These are phyloP conservation scores for Ranitomeya imitator DNA, from an alignment of 2,113 vertebrate species.

Conservation along the genomic window DNA sequence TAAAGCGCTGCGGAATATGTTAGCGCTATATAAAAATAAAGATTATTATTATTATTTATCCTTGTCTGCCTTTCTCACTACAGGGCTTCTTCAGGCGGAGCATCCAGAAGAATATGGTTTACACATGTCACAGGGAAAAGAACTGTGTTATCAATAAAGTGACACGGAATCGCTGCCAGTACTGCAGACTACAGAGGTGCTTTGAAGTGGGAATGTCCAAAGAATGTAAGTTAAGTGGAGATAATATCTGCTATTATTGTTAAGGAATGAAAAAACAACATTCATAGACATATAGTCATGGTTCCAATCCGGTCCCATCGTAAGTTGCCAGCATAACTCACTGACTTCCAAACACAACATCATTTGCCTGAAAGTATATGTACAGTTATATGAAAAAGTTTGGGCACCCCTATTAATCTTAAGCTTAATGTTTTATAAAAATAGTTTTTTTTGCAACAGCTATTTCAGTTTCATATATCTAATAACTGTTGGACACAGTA, in stretches of 20 bases:
- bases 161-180: constrained; percentile 95
- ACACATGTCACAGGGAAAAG: constrained; percentile 94
- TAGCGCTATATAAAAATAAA: too few relatives aligned
- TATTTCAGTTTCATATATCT: too few relatives aligned
- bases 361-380: too few relatives aligned
- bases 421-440: too few relatives aligned
- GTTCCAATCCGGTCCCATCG: not conserved
- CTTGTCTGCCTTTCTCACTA: constrained; percentile 65
- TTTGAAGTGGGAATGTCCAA: constrained; percentile 96
- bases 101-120: constrained; percentile 98
- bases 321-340: not conserved
- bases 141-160: constrained; percentile 98
- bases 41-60: too few relatives aligned
- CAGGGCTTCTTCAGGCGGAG: constrained; percentile 97
- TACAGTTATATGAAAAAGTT: too few relatives aligned
- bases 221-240: constrained; percentile 85
- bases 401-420: too few relatives aligned
- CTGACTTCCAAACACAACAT: too few relatives aligned
- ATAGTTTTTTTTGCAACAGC: too few relatives aligned
- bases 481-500: too few relatives aligned
- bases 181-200: constrained; percentile 93
- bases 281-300: not conserved
- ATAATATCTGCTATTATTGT: constrained; percentile 56
- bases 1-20: too few relatives aligned
- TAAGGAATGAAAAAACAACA: constrained; percentile 32